These are phyloP conservation scores for Pollenia griseotomentosa DNA, from an alignment of 2,888 invertebrate genomes.

Conservation along the genomic window DNA sequence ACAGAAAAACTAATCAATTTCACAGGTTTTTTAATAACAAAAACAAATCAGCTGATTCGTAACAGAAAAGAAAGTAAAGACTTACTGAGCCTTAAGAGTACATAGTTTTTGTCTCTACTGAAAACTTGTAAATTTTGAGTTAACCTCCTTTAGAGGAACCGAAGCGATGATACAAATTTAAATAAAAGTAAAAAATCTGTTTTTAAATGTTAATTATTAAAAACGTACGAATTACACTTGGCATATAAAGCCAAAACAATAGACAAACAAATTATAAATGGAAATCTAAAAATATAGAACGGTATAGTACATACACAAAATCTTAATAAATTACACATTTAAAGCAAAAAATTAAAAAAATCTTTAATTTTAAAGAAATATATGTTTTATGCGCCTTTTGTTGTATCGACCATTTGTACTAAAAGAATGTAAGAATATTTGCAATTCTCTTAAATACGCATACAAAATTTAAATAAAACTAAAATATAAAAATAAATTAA, in stretches of 20 bases:
- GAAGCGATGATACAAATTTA: neutral
- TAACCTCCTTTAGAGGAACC: too few relatives aligned
- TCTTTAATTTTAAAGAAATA: neutral
- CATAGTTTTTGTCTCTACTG: neutral
- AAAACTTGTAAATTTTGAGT: too few relatives aligned
- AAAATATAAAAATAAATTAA: neutral
- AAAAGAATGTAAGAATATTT: constrained; percentile 4
- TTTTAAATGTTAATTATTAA: constrained; percentile 61
- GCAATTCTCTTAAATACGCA: constrained; percentile 27
- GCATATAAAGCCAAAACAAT: constrained; percentile 46
- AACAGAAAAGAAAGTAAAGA: too few relatives aligned
- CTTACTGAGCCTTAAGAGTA: too few relatives aligned
- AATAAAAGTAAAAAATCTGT: constrained; percentile 13
- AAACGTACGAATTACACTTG: constrained; percentile 51
- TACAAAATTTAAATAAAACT: constrained; percentile 14
- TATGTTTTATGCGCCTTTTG: neutral
- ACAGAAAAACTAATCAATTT: too few relatives aligned
- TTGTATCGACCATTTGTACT: constrained; percentile 20
- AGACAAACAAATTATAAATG: constrained; percentile 22
- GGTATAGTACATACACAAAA: neutral
- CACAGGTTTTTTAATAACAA: too few relatives aligned
- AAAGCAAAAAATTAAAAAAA: neutral
- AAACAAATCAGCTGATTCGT: too few relatives aligned
- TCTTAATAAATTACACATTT: neutral
- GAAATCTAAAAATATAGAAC: constrained; percentile 1